These are phyloP conservation scores for Pseudochromis fuscus DNA, from an alignment of 2,797 vertebrate genomes.

Conservation along the genomic window DNA sequence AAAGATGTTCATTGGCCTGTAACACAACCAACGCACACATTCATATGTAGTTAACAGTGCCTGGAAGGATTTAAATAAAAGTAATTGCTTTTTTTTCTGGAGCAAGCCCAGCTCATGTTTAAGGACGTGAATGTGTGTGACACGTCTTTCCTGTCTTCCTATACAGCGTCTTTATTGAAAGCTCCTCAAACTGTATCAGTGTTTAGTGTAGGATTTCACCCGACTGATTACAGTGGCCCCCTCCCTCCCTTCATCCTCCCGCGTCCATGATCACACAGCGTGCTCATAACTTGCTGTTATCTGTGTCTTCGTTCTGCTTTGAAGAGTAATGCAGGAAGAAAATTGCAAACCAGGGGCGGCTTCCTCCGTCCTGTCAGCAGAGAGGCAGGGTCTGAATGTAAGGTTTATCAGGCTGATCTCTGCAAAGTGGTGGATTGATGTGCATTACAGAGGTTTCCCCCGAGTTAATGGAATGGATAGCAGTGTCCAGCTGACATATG, in stretches of 20 bases:
- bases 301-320: conserved; percentile 55
- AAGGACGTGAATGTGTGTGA: conserved; percentile 5
- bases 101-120: not conserved
- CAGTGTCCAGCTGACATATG: conserved; percentile 59
- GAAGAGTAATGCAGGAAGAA: conserved; percentile 56
- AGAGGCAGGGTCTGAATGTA: conserved; percentile 2
- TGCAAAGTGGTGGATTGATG: conserved; percentile 20
- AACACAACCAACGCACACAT: conserved; percentile 6
- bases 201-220: conserved; percentile 70
- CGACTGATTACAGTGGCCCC: conserved; percentile 64
- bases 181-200: conserved; percentile 48
- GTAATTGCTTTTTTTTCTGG: conserved; percentile 4
- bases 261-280: conserved; percentile 60
- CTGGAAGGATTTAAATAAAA: conserved; percentile 23
- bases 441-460: conserved; percentile 14
- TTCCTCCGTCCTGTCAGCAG: conserved; percentile 51
- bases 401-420: conserved; percentile 28
- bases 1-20: conserved; percentile 42
- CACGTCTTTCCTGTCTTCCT: conserved; percentile 26
- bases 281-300: conserved; percentile 60
- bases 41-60: conserved; percentile 1
- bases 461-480: conserved; percentile 34
- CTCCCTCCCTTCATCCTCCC: conserved; percentile 65
- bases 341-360: conserved; percentile 36
- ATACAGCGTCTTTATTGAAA: conserved; percentile 42